Conservation (phyloP, 2,797 vertebrate genomes). For the Hyperoplus immaculatus region DNA sequence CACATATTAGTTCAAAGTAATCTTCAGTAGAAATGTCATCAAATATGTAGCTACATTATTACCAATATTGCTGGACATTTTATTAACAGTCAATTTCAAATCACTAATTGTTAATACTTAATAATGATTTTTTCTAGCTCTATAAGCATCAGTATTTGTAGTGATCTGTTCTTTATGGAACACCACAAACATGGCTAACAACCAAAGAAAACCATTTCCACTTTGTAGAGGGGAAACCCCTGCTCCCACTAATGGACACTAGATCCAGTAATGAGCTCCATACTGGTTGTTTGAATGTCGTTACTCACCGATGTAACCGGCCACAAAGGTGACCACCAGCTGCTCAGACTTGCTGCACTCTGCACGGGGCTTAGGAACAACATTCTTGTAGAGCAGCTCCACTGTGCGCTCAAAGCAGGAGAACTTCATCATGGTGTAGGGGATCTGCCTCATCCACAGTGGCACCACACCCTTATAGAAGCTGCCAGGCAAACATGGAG, state of each 20-base stretch:
- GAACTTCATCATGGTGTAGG: conserved; percentile 99
- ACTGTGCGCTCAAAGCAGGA: conserved; percentile 99
- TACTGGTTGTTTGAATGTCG: no score
- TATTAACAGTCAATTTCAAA: background rate
- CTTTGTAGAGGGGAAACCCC: background rate
- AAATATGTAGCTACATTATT: background rate
- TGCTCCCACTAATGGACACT: no score
- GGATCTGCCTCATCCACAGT: conserved; percentile 99
- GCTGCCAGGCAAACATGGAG: conserved; percentile 67
- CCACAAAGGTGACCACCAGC: conserved; percentile 95
- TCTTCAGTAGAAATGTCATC: no score
- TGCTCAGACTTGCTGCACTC: conserved; percentile 95
- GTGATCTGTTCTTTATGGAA: background rate
- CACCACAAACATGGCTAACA: no score
- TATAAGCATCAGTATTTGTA: background rate
- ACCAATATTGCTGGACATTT: background rate
- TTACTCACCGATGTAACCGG: conserved; percentile 96
- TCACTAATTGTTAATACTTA: no score
- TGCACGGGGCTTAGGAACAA: conserved; percentile 95
- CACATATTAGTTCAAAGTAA: background rate
- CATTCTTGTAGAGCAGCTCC: conserved; percentile 94
- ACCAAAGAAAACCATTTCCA: background rate
- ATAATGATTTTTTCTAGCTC: background rate
- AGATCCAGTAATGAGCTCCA: no score
- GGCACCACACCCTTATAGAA: conserved; percentile 99